These are phyloP conservation scores for Oriolus oriolus DNA, from an alignment of 2,113 vertebrate genomes.

Conservation along the genomic window DNA sequence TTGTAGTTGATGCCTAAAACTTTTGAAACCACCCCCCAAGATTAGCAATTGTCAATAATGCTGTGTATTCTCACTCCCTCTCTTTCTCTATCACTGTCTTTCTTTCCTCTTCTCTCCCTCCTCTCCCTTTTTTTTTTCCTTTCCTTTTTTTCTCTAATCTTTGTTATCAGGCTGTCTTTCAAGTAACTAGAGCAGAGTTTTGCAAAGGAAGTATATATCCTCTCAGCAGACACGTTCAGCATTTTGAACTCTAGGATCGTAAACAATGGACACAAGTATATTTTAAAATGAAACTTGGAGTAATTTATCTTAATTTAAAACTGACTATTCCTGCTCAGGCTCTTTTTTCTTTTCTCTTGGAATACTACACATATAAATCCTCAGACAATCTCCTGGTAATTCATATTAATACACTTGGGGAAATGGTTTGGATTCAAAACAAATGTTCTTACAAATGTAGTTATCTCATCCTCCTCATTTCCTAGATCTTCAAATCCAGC, in stretches of 20 bases:
- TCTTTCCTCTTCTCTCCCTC: not conserved
- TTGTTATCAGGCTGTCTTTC: conserved; percentile 34
- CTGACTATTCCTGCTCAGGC: conserved; percentile 2
- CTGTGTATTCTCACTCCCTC: not conserved
- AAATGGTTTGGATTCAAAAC: conserved; percentile 60
- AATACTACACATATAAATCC: conserved; percentile 47
- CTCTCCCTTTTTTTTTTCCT: fast-evolving
- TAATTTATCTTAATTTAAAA: conserved; percentile 63
- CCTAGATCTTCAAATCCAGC: conserved; percentile 4
- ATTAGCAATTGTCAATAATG: conserved; percentile 6
- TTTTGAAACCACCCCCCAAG: not conserved
- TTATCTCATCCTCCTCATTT: conserved; percentile 43
- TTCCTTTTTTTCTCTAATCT: too few species aligned
- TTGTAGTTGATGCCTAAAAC: conserved; percentile 24
- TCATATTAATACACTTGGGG: conserved; percentile 45
- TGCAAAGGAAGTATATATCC: not conserved
- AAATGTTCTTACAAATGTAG: conserved; percentile 47
- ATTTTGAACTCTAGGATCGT: conserved; percentile 33
- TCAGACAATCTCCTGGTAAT: conserved; percentile 54
- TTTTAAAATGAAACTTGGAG: conserved; percentile 33
- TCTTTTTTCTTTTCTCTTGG: not conserved
- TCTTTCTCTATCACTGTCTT: not conserved
- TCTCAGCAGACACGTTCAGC: not conserved
- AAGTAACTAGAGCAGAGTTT: conserved; percentile 26
- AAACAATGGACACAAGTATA: conserved; percentile 44